Conservation (phyloP, 2,113 vertebrate species). For the Oreotrochilus melanogaster region DNA sequence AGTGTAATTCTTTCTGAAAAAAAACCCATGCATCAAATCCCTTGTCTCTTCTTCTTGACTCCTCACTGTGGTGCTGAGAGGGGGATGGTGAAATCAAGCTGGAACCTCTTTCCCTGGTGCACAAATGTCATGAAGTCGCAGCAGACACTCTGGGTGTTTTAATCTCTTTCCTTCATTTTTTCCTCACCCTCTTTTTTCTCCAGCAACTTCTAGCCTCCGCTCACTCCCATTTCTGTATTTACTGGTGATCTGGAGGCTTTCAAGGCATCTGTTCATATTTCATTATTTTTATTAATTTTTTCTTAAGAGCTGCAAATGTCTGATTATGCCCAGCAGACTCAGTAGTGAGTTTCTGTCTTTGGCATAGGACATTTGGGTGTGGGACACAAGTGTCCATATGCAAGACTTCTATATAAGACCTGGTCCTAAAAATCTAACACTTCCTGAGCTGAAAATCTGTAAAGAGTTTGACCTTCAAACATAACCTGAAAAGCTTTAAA, state of each 20-base stretch:
- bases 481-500: not conserved
- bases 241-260: not conserved
- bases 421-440: not conserved
- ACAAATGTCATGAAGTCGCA: not conserved
- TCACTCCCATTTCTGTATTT: not conserved
- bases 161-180: not conserved
- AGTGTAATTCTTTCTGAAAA: not conserved
- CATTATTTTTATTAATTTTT: not conserved
- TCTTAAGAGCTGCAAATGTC: not conserved
- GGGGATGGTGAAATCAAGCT: not conserved
- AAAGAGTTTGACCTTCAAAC: not conserved
- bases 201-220: not conserved
- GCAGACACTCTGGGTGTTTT: not conserved
- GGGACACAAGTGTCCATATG: not conserved
- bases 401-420: not conserved
- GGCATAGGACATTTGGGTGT: not conserved
- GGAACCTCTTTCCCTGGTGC: not conserved
- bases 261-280: not conserved
- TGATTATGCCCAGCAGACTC: not conserved
- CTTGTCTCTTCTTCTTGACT: not conserved
- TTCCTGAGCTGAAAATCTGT: not conserved
- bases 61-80: not conserved
- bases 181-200: not conserved
- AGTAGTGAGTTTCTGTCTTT: not conserved
- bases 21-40: not conserved